Conservation (phyloP, 2,888 invertebrate species). For the Lasioglossum marginatum region DNA sequence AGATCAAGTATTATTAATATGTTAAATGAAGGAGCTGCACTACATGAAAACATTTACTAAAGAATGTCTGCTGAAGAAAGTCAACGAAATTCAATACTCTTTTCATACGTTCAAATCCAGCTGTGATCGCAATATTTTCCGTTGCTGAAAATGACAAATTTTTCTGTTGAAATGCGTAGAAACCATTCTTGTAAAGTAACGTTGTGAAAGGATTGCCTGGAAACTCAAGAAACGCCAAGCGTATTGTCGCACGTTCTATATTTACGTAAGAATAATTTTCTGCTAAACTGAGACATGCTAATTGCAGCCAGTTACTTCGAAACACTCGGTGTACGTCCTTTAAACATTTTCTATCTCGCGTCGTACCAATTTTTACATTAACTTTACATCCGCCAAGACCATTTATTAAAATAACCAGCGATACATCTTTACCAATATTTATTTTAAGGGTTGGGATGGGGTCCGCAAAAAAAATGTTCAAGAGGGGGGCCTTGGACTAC, state of each 20-base stretch:
- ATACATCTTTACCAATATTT: too few species aligned
- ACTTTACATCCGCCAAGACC: too few species aligned
- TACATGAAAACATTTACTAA: neutral
- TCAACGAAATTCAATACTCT: neutral
- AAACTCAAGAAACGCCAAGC: neutral
- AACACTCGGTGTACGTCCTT: neutral
- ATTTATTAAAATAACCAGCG: too few species aligned
- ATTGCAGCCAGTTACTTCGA: neutral
- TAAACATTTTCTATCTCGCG: neutral
- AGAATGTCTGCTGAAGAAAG: neutral
- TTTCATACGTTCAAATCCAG: neutral
- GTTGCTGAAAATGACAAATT: neutral
- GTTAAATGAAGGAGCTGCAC: neutral
- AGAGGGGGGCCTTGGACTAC: too few species aligned
- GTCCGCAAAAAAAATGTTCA: too few species aligned
- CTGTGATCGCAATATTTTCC: neutral
- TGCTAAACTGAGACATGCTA: conserved; percentile 5
- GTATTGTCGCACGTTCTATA: neutral
- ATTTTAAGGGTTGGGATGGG: too few species aligned
- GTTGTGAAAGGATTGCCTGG: neutral
- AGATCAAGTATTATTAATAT: neutral
- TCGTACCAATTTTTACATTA: too few species aligned
- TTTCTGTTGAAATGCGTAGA: neutral
- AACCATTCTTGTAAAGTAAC: neutral
- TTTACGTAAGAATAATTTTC: conserved; percentile 18